Percentiles rank a stretch among this genome's conserved stretches.
These are phyloP conservation scores for Cephalotes varians DNA, from an alignment of 2,888 invertebrate species.

Conservation along the genomic window DNA sequence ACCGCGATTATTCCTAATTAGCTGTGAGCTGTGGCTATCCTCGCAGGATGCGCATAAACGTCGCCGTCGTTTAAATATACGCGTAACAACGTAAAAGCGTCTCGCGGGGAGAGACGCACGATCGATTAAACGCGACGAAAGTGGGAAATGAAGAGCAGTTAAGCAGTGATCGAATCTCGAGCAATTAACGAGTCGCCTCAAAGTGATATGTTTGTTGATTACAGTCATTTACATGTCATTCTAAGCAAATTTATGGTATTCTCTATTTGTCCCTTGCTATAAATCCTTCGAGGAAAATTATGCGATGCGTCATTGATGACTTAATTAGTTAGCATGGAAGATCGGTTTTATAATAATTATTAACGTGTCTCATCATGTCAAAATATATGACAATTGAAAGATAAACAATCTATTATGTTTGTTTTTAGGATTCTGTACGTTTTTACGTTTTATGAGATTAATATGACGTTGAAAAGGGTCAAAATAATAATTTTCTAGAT, in stretches of 20 bases:
- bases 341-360: background rate
- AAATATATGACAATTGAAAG: background rate
- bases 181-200: slow-evolving; percentile 7
- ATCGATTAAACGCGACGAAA: slow-evolving; percentile 4
- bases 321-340: background rate
- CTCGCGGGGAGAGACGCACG: background rate
- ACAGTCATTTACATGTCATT: background rate
- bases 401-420: background rate
- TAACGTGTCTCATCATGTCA: background rate
- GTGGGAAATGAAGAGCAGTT: slow-evolving; percentile 2
- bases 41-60: background rate
- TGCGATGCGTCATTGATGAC: background rate
- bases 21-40: background rate
- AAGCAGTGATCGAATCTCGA: slow-evolving; percentile 11
- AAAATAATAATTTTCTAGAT: background rate
- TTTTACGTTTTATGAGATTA: background rate
- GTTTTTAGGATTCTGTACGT: background rate
- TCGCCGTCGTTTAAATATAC: slow-evolving; percentile 22
- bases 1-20: slow-evolving; percentile 35
- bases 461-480: background rate
- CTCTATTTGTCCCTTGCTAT: background rate
- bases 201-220: background rate
- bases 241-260: background rate
- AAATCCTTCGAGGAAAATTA: background rate
- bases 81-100: background rate